phyloP scores from a whole-genome alignment of 1,140 invertebrate species.

The Micrasema longulum region DNA sequence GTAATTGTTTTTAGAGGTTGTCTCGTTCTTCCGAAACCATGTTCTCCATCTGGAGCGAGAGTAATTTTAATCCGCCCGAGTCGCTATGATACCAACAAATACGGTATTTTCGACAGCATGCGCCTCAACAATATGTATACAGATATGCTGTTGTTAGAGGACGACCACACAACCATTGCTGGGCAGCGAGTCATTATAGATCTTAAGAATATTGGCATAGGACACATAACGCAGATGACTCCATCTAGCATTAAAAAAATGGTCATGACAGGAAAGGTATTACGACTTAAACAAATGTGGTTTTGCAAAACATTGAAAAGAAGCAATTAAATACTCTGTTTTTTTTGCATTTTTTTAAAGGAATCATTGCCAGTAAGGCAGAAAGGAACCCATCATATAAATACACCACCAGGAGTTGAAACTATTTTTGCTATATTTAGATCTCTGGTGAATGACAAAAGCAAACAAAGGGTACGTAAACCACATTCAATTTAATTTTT shows the following conservation, averaged over 20 bases:
- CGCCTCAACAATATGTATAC: conserved; percentile 56
- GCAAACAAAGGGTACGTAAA: conserved; percentile 61
- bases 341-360: conserved; percentile 51
- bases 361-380: conserved; percentile 63
- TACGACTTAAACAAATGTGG: background rate
- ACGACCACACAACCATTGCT: conserved; percentile 58
- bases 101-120: conserved; percentile 57
- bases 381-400: conserved; percentile 62
- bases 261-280: conserved; percentile 65
- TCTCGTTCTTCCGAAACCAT: conserved; percentile 56
- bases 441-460: conserved; percentile 64
- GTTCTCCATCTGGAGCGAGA: conserved; percentile 61
- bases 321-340: background rate
- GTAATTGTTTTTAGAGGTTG: conserved; percentile 30
- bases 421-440: conserved; percentile 62
- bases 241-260: conserved; percentile 68
- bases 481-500: too few relatives aligned
- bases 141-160: conserved; percentile 56
- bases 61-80: conserved; percentile 66
- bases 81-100: conserved; percentile 61
- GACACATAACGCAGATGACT: conserved; percentile 65
- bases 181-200: conserved; percentile 60
- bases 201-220: conserved; percentile 59
- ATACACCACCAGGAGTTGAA: conserved; percentile 62
- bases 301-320: background rate